Base-by-base conservation (phyloP, 1,140 invertebrate genomes). In the Aphidius gifuensis region DNA sequence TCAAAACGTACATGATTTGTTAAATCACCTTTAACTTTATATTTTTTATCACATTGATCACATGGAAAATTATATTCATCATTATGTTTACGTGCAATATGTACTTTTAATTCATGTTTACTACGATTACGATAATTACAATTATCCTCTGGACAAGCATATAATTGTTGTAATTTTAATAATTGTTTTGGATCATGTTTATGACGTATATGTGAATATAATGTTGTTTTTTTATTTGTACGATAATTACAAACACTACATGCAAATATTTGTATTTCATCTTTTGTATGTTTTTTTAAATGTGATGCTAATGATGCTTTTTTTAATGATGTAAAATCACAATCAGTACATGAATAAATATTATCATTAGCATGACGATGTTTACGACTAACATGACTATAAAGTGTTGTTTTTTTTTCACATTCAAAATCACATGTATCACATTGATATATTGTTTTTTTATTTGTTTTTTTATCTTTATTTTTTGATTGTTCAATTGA, bases 1-100 rank as follows among this genome's bases (percentile, higher is more conserved):
- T 85, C 84, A 49, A 86, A 86, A 23, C 85, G 79, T 39, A 84
- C 80, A 70, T 92, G 90, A 23, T 82, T 83, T 5, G 87, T 85
- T 58, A 92, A 74, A 66, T 90, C 79, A 3, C 82, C 80, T 23
- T 74, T 77, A 23, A 80, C 79, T 42, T 82, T 84, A 63, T 84
- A 86, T 11, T 81, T 78, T 69, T 85, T 88, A 51, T 77, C 78
- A 64, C 85, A 86, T 0, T 72, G 76, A 48, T 85, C 82, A 70
- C 85, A 86, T 5, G 71, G 67, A 62, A 79, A 84, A 6, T 80
- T 79, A 44, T 74, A 81, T 4, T 77, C 79, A 3, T 79, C 74
- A 5, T 77, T 74, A 61, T 83, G 82, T 23, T 77, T 80, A 1
- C 80, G 62, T 9, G 72, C 73, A 7, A 80, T 71, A 51, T 81